Evolutionary conservation across 2,113 vertebrate genomes (phyloP).

Genomic region (Alethe diademata): DNA sequence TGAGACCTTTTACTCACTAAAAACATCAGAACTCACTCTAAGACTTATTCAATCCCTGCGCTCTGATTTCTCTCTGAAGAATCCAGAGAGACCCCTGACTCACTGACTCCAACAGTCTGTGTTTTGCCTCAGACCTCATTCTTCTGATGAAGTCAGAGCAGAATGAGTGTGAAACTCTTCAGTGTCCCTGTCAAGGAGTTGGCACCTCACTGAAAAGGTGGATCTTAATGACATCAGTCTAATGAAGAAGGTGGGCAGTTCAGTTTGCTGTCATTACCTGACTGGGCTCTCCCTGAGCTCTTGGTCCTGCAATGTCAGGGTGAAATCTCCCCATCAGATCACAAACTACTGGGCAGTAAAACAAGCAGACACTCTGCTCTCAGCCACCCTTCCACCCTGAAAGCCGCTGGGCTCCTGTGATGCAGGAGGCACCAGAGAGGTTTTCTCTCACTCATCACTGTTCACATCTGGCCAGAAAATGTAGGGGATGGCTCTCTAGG

Average conservation of each 20-base stretch:
- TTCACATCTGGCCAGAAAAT: not conserved
- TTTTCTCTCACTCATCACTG: not conserved
- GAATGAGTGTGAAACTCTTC: not conserved
- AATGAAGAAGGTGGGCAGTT: no score
- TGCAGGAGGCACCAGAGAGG: not conserved
- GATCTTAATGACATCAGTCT: not conserved
- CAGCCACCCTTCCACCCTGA: not conserved
- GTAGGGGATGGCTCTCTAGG: not conserved
- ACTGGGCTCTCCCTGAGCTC: not conserved
- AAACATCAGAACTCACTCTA: no score
- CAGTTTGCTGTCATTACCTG: not conserved
- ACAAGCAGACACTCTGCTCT: not conserved
- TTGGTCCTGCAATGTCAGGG: not conserved
- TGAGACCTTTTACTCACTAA: no score
- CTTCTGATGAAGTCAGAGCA: not conserved
- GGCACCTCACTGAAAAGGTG: not conserved
- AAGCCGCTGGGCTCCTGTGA: rapidly evolving
- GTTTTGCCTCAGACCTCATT: not conserved
- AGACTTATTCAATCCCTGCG: no score
- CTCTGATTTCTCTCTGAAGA: no score
- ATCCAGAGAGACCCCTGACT: no score
- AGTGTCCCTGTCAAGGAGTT: not conserved
- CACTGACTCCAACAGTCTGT: not conserved
- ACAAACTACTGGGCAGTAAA: not conserved
- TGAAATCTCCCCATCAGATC: not conserved